A percentile compares a stretch with the other conserved stretches of the same genome.
Evolutionary conservation across 1,140 invertebrate genomes (phyloP).

Genomic region (Subanguina moxae): DNA sequence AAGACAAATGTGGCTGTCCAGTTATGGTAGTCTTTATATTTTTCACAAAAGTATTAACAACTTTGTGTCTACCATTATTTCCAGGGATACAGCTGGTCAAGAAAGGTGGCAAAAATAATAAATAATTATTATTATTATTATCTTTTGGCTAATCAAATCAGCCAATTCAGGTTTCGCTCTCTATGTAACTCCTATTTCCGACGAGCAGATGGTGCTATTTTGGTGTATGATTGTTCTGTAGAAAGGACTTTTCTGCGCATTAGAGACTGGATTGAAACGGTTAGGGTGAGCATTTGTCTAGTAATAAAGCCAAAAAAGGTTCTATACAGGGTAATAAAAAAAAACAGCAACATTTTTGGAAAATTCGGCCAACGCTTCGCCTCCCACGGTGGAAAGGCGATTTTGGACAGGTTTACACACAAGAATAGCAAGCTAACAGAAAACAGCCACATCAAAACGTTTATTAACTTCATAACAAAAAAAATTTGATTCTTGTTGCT

Average conservation of each 20-base stretch:
- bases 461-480: too few relatives aligned
- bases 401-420: too few relatives aligned
- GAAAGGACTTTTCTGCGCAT: conserved; percentile 48
- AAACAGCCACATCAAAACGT: too few relatives aligned
- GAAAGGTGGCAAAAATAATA: conserved; percentile 60
- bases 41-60: conserved; percentile 12
- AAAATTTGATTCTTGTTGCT: too few relatives aligned
- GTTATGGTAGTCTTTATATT: conserved; percentile 62
- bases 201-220: conserved; percentile 52
- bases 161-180: conserved; percentile 54
- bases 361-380: too few relatives aligned
- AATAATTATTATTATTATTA: conserved; percentile 1
- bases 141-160: too few relatives aligned
- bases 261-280: conserved; percentile 55
- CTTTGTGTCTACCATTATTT: conserved; percentile 8
- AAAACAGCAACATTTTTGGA: conserved; percentile 1
- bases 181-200: conserved; percentile 57
- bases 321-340: background rate
- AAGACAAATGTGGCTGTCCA: conserved; percentile 67
- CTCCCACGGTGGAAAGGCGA: too few relatives aligned
- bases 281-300: conserved; percentile 34
- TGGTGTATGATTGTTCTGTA: conserved; percentile 52
- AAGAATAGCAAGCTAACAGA: too few relatives aligned
- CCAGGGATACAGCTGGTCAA: conserved; percentile 66
- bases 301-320: background rate